Conservation (phyloP, 2,797 vertebrate species). For the Syngnathus acus region DNA sequence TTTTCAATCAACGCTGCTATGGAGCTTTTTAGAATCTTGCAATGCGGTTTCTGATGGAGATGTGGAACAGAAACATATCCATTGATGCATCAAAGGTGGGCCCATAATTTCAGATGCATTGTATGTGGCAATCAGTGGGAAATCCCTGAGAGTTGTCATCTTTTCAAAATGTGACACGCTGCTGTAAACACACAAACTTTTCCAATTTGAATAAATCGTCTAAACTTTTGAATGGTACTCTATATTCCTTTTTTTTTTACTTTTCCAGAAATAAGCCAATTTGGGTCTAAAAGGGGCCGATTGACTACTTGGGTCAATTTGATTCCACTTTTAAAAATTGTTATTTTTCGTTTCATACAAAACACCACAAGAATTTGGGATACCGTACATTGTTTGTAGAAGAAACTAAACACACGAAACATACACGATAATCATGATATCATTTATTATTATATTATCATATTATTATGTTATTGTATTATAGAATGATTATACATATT, state of each 20-base stretch:
- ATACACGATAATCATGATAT: too few species aligned
- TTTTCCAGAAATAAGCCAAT: too few species aligned
- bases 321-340: not conserved
- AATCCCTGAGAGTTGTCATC: not conserved
- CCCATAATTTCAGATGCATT: not conserved
- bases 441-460: too few species aligned
- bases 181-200: not conserved
- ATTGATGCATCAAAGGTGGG: not conserved
- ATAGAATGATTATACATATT: too few species aligned
- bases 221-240: not conserved
- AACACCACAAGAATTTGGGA: too few species aligned
- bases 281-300: too few species aligned
- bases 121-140: not conserved
- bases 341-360: not conserved
- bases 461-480: too few species aligned
- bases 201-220: not conserved
- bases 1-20: conserved; percentile 15
- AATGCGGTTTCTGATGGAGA: conserved; percentile 7
- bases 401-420: too few species aligned
- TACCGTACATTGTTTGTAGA: too few species aligned
- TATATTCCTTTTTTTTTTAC: not conserved
- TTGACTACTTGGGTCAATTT: not conserved
- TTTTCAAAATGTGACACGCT: not conserved
- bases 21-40: conserved; percentile 17
- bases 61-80: not conserved